A percentile compares a stretch with the other conserved stretches of the same genome.
Evolutionary conservation across 2,888 invertebrate genomes (phyloP).

Genomic region (Aproaerema taeniolella): DNA sequence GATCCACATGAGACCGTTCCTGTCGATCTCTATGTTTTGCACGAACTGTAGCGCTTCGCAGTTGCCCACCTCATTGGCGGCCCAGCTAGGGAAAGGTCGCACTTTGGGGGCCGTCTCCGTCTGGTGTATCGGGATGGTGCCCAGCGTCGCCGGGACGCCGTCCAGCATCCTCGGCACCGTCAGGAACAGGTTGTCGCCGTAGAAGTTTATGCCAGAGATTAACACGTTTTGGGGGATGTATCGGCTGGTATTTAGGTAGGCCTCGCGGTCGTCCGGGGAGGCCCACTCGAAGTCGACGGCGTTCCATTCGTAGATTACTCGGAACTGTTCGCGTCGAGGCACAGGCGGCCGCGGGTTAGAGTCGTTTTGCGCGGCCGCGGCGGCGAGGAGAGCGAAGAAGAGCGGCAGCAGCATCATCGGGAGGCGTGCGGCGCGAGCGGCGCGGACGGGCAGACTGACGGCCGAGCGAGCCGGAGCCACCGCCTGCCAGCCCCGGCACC

Average conservation of each 20-base stretch:
- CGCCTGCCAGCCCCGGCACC: too few species aligned
- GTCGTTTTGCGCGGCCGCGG: slow-evolving; percentile 58
- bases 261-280: slow-evolving; percentile 69
- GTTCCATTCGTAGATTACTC: slow-evolving; percentile 85
- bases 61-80: slow-evolving; percentile 80
- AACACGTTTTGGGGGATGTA: slow-evolving; percentile 83
- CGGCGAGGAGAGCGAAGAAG: slow-evolving; percentile 50
- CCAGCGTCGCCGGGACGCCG: slow-evolving; percentile 84
- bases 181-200: slow-evolving; percentile 81
- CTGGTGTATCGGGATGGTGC: slow-evolving; percentile 70
- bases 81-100: slow-evolving; percentile 85
- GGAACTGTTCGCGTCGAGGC: slow-evolving; percentile 75
- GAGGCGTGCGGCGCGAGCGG: slow-evolving; percentile 43
- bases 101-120: slow-evolving; percentile 77
- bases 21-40: slow-evolving; percentile 85
- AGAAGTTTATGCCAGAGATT: slow-evolving; percentile 82
- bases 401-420: slow-evolving; percentile 49
- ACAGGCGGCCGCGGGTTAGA: slow-evolving; percentile 41
- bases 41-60: slow-evolving; percentile 85
- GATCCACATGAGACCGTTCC: slow-evolving; percentile 82
- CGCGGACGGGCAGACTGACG: slow-evolving; percentile 52
- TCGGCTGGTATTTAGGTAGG: slow-evolving; percentile 72
- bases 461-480: too few species aligned
- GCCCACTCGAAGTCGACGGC: slow-evolving; percentile 83
- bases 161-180: slow-evolving; percentile 82